Conservation (phyloP, 2,888 invertebrate species). For the Chaetogeoica ovagalla region DNA sequence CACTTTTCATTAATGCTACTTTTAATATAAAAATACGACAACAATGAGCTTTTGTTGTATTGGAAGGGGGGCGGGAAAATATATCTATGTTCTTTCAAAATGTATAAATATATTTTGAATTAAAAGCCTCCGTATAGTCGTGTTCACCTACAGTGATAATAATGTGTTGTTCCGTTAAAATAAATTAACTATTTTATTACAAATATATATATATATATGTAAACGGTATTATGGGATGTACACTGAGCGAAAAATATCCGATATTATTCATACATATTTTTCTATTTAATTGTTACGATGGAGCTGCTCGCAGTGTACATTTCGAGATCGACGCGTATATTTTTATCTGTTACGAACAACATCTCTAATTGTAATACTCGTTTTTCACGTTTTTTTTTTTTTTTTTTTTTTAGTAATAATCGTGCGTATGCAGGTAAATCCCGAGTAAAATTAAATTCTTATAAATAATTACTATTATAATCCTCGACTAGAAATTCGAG, state of each 20-base stretch:
- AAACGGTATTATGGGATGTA: too few species aligned
- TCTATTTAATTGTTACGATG: neutral
- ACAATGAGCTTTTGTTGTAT: too few species aligned
- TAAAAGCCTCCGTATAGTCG: neutral
- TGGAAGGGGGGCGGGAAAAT: too few species aligned
- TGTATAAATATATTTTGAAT: too few species aligned
- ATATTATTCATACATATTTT: neutral
- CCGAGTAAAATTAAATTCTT: neutral
- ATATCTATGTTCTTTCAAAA: too few species aligned
- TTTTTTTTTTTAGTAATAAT: too few species aligned
- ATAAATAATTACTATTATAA: constrained; percentile 26
- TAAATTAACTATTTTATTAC: neutral
- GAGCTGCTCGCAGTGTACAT: neutral
- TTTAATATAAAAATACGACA: too few species aligned
- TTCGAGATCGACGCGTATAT: constrained; percentile 12
- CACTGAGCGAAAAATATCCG: too few species aligned
- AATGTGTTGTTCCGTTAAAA: neutral
- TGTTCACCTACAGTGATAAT: neutral
- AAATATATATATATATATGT: too few species aligned
- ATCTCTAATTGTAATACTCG: neutral
- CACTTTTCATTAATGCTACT: too few species aligned
- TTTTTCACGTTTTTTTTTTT: constrained; percentile 6
- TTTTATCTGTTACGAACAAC: neutral
- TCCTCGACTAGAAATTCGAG: constrained; percentile 18
- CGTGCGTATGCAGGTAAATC: neutral